Evolutionary conservation across 2,888 invertebrate genomes (phyloP).

Genomic region (Syritta pipiens): DNA sequence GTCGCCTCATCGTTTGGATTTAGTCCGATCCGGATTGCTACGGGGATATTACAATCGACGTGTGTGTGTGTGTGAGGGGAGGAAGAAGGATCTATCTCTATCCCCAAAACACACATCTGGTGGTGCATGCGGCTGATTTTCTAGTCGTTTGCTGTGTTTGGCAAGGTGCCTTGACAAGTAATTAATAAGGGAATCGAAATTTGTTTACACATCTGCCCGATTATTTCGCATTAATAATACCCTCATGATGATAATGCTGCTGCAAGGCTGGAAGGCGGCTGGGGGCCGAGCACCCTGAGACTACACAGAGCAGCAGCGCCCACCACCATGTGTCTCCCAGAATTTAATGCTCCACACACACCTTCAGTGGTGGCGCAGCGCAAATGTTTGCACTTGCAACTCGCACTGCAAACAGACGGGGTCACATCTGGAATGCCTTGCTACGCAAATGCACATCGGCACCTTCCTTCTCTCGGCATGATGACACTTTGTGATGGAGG

Average conservation of each 20-base stretch:
- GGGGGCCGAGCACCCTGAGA: background rate
- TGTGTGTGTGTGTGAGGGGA: background rate
- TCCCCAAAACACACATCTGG: constrained; percentile 66
- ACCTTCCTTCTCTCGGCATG: constrained; percentile 12
- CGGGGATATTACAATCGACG: constrained; percentile 52
- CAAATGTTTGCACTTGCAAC: constrained; percentile 59
- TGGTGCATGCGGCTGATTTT: constrained; percentile 68
- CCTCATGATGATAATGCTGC: constrained; percentile 64
- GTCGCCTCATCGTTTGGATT: constrained; percentile 29
- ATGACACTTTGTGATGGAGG: constrained; percentile 32
- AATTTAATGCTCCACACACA: constrained; percentile 34
- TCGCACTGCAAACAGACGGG: constrained; percentile 51
- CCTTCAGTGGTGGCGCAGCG: constrained; percentile 47
- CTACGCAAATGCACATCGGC: constrained; percentile 29
- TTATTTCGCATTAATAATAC: constrained; percentile 73
- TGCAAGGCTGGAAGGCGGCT: too few relatives aligned
- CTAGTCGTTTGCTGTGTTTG: constrained; percentile 70
- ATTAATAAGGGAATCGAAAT: constrained; percentile 73
- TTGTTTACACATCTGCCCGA: constrained; percentile 73
- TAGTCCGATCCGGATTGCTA: constrained; percentile 20
- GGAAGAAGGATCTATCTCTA: background rate
- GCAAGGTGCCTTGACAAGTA: constrained; percentile 73
- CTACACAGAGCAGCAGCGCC: constrained; percentile 7
- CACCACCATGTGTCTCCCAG: constrained; percentile 24
- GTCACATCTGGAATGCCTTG: constrained; percentile 54